Evolutionary conservation across 2,797 vertebrate genomes (phyloP), one percentile per base, ranked within the genome.

Genomic region (Natrix natrix): DNA sequence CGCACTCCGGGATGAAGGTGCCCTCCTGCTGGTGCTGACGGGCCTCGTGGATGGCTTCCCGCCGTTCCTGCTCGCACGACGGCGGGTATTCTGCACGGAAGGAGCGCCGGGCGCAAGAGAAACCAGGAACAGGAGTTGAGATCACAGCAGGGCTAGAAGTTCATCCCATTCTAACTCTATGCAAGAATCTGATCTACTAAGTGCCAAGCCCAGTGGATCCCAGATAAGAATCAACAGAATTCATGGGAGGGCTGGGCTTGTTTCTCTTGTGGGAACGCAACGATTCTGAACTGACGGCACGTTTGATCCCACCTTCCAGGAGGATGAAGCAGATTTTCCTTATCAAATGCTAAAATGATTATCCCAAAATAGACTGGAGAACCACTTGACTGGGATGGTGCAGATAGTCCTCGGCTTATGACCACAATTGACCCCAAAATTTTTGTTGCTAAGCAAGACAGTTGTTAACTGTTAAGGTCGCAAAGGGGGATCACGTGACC

Each of bases 21-120:
- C 92, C 94, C 32, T 95, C 94, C 32, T 95, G 92, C 22, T 93
- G 93, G 66, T 93, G 94, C 74, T 78, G 93, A 8, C 86, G 93
- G 1, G 93, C 92, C n/a, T 95, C 92, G 1, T 92, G 93, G 0
- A 93, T 59, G 86, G 94, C 94, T 5, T 92, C 89, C 1, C 48
- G 93, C 1, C 93, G 92, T 17, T 95, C 94, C 89, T 93, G 94
- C 12, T 95, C 93, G 2, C 94, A 95, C 0, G 94, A 95, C 0
- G 86, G 92, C 1, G 91, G 91, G 8, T 89, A 83, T 11, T 92
- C 69, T 94, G 78, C 26, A 16, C 0, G 7, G 22, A 5, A 17
- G 17, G 8, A 28, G 20, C 0, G 16, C 14, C 2, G 11, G 5
- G 16, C 1, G 37, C 32, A 7, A 69, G 63, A 69, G 28, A 5